Conservation (phyloP, 2,113 vertebrate species). For the Anoura caudifer region DNA sequence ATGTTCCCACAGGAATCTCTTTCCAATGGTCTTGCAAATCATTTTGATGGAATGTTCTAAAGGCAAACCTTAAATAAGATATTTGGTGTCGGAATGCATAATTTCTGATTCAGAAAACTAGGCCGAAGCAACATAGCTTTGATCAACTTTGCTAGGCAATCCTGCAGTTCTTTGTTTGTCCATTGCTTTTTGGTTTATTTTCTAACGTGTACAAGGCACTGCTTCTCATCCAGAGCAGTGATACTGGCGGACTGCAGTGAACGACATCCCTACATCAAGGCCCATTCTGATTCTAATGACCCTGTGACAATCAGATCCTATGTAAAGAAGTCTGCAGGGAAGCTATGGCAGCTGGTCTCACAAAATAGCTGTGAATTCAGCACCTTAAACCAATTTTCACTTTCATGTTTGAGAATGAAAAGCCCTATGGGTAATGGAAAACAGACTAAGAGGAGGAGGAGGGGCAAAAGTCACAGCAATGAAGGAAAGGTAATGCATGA, state of each 20-base stretch:
- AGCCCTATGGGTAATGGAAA: background rate
- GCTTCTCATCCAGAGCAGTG: background rate
- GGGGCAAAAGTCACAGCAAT: background rate
- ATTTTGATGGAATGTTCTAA: background rate
- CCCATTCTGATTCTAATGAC: background rate
- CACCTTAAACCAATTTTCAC: background rate
- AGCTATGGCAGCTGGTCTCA: background rate
- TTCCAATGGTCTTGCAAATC: background rate
- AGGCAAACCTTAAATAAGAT: background rate
- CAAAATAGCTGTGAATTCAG: background rate
- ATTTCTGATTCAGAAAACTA: slow-evolving; percentile 36
- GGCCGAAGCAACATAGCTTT: background rate
- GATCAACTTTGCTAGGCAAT: background rate
- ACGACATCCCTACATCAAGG: background rate
- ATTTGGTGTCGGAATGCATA: slow-evolving; percentile 10
- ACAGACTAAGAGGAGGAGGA: background rate
- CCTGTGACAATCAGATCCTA: background rate
- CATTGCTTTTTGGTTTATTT: background rate
- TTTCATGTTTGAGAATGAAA: slow-evolving; percentile 7
- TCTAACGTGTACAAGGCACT: background rate
- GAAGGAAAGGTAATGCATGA: background rate
- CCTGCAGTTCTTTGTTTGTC: background rate
- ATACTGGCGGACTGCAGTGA: background rate
- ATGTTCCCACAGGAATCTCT: background rate
- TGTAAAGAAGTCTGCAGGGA: background rate